Evolutionary conservation across 1,140 invertebrate genomes (phyloP).

Genomic region (Heterodera carotae): DNA sequence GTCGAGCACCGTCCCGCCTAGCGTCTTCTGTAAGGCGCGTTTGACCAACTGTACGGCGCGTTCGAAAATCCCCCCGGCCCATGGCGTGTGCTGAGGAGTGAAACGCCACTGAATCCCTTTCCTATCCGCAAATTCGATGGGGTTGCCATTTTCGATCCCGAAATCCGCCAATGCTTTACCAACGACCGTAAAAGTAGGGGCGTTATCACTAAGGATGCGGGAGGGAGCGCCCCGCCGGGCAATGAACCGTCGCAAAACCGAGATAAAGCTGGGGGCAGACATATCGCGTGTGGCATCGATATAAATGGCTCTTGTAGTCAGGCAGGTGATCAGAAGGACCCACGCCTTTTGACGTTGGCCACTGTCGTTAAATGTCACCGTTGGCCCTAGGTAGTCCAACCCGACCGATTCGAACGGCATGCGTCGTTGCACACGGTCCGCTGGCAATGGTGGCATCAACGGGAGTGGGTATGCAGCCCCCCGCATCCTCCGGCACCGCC

Average conservation of each 20-base stretch:
- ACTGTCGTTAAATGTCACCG: not conserved
- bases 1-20: constrained; percentile 25
- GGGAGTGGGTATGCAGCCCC: constrained; percentile 23
- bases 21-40: constrained; percentile 35
- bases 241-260: constrained; percentile 16
- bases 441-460: constrained; percentile 17
- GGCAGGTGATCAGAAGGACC: constrained; percentile 25
- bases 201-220: constrained; percentile 27
- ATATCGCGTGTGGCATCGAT: constrained; percentile 20
- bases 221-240: constrained; percentile 12
- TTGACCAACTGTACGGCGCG: constrained; percentile 28
- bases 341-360: constrained; percentile 12
- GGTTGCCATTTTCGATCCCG: not conserved
- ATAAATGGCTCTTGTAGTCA: constrained; percentile 35
- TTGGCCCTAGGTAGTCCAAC: constrained; percentile 25
- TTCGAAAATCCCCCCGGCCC: constrained; percentile 33
- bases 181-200: constrained; percentile 3
- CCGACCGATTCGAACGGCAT: constrained; percentile 24
- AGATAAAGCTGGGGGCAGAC: not conserved
- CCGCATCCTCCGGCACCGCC: not conserved
- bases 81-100: constrained; percentile 18
- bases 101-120: constrained; percentile 25
- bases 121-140: constrained; percentile 4
- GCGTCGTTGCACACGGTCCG: constrained; percentile 15
- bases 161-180: not conserved